Evolutionary conservation across 2,888 invertebrate species (phyloP), one percentile per base, ranked within the genome.

Genomic region (Caenorhabditis sulstoni): DNA sequence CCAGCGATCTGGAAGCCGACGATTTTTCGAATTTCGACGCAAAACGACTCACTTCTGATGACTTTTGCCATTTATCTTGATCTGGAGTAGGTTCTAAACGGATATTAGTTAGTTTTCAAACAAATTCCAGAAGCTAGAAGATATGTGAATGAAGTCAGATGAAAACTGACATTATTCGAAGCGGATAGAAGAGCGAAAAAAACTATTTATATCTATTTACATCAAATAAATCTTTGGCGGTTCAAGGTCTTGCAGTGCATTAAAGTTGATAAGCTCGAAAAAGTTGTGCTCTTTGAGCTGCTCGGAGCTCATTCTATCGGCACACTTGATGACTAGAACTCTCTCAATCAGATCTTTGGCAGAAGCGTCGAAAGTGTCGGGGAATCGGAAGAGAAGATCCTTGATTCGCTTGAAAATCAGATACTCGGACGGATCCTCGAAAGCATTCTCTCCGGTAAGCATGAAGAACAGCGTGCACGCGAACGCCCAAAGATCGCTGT

Each of bases 351-450:
- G 93, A 92, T 96, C 95, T 91, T 94, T 94, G 22, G 96, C 96
- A 79, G 93, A 93, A 81, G 93, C 93, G 85, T 94, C 94, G 91
- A 99, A 97, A 49, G 95, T 95, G 90, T 95, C 95, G 0, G 97
- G 96, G 89, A 96, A 96, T 89, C 94, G 94, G 91, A 96, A 96
- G 66, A 96, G 94, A 90, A 95, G 92, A 91, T 94, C 94, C 65
- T 95, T 92, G 88, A 99, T 96, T 92, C 96, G 96, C 92, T 96
- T 95, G 91, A 98, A 99, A 86, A 97, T 96, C 84, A 96, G 93
- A 92, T 96, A 99, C 91, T 99, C 98, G 91, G 94, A 95, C 82
- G 82, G 83, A 65, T 87, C 86, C 18, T 85, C 81, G 73, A 87
- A 86, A 23, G 87, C 85, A 37, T 86, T 81, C 16, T 67, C 35